phyloP scores from a whole-genome alignment of 2,888 invertebrate species.

The Leptodirus hochenwartii region DNA sequence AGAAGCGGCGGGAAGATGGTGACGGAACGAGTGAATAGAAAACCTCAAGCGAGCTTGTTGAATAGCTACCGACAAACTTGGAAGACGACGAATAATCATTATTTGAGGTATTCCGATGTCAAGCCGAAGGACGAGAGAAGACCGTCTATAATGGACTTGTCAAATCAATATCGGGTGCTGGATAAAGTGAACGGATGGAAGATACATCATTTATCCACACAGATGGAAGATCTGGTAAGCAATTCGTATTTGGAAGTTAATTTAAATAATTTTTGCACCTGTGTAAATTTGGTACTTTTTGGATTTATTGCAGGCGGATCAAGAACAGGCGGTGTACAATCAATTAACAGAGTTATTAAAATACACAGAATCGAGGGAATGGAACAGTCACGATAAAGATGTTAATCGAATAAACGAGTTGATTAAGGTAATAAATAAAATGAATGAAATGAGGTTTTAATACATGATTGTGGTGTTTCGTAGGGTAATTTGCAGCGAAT shows the following conservation, averaged over 20 bases:
- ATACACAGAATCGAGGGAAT: constrained; percentile 25
- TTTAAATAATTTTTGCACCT: too few relatives aligned
- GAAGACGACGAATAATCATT: constrained; percentile 60
- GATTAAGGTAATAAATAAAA: constrained; percentile 33
- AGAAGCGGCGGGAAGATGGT: too few relatives aligned
- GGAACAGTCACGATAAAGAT: constrained; percentile 22
- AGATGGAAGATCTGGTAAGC: constrained; percentile 80
- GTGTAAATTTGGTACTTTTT: constrained; percentile 4
- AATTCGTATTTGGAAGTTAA: too few relatives aligned
- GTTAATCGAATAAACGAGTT: constrained; percentile 35
- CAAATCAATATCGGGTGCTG: constrained; percentile 70
- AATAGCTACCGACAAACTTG: constrained; percentile 47
- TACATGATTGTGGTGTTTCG: constrained; percentile 1
- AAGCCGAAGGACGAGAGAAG: constrained; percentile 74
- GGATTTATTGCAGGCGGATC: constrained; percentile 29
- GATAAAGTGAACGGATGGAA: constrained; percentile 92
- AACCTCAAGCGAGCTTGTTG: constrained; percentile 34
- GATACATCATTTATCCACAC: constrained; percentile 76
- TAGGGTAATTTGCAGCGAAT: constrained; percentile 92
- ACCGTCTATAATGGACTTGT: constrained; percentile 72
- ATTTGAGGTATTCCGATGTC: constrained; percentile 61
- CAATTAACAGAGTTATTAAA: constrained; percentile 24
- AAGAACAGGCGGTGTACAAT: constrained; percentile 30
- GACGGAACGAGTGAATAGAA: too few relatives aligned
- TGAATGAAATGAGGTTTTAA: constrained; percentile 4